Evolutionary conservation across 2,797 vertebrate species (phyloP), one percentile per base, ranked within the genome.

Genomic region (Antrozous pallidus): DNA sequence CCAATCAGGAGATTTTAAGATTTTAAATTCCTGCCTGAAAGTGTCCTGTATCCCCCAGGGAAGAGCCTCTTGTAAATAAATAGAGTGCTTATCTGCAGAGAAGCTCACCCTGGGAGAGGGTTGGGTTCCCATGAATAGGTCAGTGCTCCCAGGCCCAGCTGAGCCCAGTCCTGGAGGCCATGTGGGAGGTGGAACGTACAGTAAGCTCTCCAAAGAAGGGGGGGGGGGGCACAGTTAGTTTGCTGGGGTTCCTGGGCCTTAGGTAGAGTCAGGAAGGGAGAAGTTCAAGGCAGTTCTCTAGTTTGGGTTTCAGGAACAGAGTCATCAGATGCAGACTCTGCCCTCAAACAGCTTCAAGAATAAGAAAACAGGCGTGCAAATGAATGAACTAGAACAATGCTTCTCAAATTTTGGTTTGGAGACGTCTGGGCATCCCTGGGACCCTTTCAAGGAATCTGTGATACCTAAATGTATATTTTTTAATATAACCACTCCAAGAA

Each of bases 21-120:
- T 79, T 79, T 71, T 26, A 94, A 84, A 90, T 84, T 83, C 49
- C 67, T 89, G 26, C 49, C 65, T 87, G 42, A 54, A 71, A 61
- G 40, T 77, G 18, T 86, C 14, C 8, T 45, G 47, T 2, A 1
- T 38, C 65, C 87, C 78, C 54, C 40, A 51, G 81, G 86, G 91
- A 94, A 71, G 31, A 70, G 18, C 24, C 28, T 83, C 78, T 65
- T 87, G n/a, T 82, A 70, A 90, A 45, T 7, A 40, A 36, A 4
- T 0, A 5, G 47, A 71, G 70, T 3, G 1, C 63, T 49, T 28
- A 7, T 22, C 86, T 83, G 75, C 67, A 26, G 58, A 47, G 67
- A 73, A 24, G 86, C 28, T 78, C 22, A 0, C 70, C 65, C 17
- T 33, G 70, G 75, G 33, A 42, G 38, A 40, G 13, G 36, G 1